These are phyloP conservation scores for Microvelia longipes DNA, from an alignment of 1,140 invertebrate species.

Conservation along the genomic window DNA sequence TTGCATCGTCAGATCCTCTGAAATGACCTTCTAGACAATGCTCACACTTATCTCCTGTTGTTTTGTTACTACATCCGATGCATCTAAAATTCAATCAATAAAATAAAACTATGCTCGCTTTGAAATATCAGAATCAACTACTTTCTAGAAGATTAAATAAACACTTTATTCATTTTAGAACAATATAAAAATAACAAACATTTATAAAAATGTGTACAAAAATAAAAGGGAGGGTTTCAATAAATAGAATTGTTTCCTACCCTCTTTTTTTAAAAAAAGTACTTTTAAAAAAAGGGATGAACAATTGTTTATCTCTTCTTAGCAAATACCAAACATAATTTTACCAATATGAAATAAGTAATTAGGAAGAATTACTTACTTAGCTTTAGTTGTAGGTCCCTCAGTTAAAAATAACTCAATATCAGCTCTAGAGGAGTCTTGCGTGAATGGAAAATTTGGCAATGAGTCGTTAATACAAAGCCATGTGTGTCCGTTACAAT, in stretches of 20 bases:
- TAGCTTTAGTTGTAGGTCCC: conserved; percentile 22
- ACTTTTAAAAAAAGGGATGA: too few relatives aligned
- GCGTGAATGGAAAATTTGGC: conserved; percentile 26
- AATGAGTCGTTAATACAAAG: conserved; percentile 54
- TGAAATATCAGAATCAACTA: neutral
- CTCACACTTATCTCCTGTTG: conserved; percentile 67
- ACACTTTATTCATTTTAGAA: neutral
- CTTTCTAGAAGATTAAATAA: neutral
- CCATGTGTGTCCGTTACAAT: conserved; percentile 76
- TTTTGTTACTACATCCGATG: conserved; percentile 70
- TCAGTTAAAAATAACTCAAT: conserved; percentile 15
- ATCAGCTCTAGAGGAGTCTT: conserved; percentile 7
- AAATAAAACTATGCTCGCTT: too few relatives aligned
- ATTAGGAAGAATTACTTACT: too few relatives aligned
- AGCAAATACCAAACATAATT: too few relatives aligned
- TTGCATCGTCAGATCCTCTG: conserved; percentile 57
- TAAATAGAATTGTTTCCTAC: too few relatives aligned
- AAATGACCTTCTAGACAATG: conserved; percentile 73
- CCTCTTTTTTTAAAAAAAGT: too few relatives aligned
- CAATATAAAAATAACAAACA: neutral
- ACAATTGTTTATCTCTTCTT: too few relatives aligned
- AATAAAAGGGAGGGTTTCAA: too few relatives aligned
- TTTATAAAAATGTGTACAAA: too few relatives aligned
- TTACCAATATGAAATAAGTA: too few relatives aligned
- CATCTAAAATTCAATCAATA: too few relatives aligned